Conservation (phyloP, 1,140 invertebrate genomes). For the Agraylea sexmaculata region DNA sequence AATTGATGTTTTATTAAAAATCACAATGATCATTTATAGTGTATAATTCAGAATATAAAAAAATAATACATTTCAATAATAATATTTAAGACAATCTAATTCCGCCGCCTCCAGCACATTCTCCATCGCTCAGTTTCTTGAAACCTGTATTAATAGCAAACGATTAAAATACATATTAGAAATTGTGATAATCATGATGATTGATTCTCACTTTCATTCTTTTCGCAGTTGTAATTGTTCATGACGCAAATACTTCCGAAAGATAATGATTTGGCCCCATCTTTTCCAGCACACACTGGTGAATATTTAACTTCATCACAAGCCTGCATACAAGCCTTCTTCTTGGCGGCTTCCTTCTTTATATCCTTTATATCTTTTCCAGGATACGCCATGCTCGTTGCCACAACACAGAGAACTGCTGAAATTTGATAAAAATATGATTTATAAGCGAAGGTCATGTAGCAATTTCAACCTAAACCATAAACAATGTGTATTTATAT, state of each 20-base stretch:
- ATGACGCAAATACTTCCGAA: constrained; percentile 44
- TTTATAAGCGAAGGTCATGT: too few relatives aligned
- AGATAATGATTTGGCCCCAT: constrained; percentile 36
- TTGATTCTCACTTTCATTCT: constrained; percentile 38
- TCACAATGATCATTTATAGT: too few relatives aligned
- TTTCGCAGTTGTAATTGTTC: constrained; percentile 45
- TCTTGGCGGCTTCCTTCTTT: constrained; percentile 34
- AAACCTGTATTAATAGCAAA: constrained; percentile 29
- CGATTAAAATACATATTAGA: constrained; percentile 12
- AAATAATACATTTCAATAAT: too few relatives aligned
- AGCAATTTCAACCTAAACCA: too few relatives aligned
- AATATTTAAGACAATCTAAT: constrained; percentile 41
- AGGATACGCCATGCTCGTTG: constrained; percentile 7
- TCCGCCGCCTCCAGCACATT: constrained; percentile 41
- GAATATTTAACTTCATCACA: constrained; percentile 33
- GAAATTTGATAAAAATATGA: too few relatives aligned
- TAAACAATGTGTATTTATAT: too few relatives aligned
- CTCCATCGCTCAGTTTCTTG: constrained; percentile 38
- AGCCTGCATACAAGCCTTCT: constrained; percentile 38
- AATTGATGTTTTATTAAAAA: too few relatives aligned
- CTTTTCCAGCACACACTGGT: constrained; percentile 42
- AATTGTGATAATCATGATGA: constrained; percentile 1
- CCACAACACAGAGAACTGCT: constrained; percentile 12
- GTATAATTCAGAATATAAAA: too few relatives aligned
- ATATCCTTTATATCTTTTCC: constrained; percentile 31